phyloP scores from a whole-genome alignment of 92 coral and sea anemone species.

The Bergia sp. region DNA sequence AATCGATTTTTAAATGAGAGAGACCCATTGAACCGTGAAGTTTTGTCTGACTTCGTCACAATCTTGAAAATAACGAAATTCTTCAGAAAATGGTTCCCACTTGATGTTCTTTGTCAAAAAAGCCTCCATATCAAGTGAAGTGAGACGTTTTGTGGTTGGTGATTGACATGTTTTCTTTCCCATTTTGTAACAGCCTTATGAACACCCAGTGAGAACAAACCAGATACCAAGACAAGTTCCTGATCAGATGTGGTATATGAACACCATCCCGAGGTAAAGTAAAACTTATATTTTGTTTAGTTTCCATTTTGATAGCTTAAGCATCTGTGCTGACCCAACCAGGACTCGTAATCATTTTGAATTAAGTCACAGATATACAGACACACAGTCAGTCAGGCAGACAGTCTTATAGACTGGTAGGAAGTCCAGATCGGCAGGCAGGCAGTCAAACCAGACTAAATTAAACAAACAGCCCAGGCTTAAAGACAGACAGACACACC shows the following conservation, averaged over 20 bases:
- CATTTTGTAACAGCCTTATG: slow-evolving; percentile 75
- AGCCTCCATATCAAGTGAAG: neutral
- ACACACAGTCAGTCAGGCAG: neutral
- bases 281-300: neutral
- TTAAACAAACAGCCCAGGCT: neutral
- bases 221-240: slow-evolving; percentile 99
- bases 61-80: no score
- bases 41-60: no score
- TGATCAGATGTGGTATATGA: slow-evolving; percentile 95
- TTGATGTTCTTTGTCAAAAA: no score
- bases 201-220: slow-evolving; percentile 96
- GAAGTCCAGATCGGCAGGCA: neutral
- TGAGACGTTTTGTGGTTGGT: neutral
- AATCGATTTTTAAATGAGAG: no score
- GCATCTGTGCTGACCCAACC: no score
- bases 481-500: neutral
- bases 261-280: slow-evolving; percentile 83
- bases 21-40: no score
- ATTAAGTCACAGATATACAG: neutral
- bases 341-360: neutral
- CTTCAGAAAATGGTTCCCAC: no score
- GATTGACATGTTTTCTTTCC: neutral
- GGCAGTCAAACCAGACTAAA: neutral
- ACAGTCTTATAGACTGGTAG: neutral
- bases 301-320: neutral